Conservation (phyloP, 2,888 invertebrate genomes). For the Pristionchus mayeri region DNA sequence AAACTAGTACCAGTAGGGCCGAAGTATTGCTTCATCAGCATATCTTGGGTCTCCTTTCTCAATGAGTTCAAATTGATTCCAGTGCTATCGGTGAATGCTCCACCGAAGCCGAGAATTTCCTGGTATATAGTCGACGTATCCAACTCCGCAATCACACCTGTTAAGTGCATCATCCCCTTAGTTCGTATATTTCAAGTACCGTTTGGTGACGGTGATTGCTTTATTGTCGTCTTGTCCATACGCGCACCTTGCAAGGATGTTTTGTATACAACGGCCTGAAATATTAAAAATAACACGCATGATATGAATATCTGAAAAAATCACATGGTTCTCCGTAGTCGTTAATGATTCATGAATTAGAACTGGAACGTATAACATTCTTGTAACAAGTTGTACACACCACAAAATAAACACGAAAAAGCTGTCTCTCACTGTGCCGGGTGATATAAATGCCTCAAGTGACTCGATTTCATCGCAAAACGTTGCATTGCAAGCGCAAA, state of each 20-base stretch:
- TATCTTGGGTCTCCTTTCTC: constrained; percentile 78
- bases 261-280: constrained; percentile 8
- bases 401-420: not conserved
- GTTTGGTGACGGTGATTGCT: not conserved
- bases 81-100: constrained; percentile 85
- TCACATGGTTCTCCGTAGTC: too few species aligned
- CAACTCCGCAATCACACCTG: not conserved
- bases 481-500: constrained; percentile 32
- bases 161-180: not conserved
- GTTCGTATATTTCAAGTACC: not conserved
- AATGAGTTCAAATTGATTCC: constrained; percentile 80
- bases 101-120: constrained; percentile 84
- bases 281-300: too few species aligned
- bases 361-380: too few species aligned
- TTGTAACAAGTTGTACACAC: too few species aligned
- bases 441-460: not conserved
- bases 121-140: constrained; percentile 11
- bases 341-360: too few species aligned
- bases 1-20: constrained; percentile 34
- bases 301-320: too few species aligned
- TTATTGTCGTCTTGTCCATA: constrained; percentile 1
- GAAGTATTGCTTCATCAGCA: constrained; percentile 50
- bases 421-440: not conserved
- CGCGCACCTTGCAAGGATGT: not conserved
- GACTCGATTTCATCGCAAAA: constrained; percentile 21